Conservation (phyloP, 2,113 vertebrate genomes). For the Ellobius talpinus region DNA sequence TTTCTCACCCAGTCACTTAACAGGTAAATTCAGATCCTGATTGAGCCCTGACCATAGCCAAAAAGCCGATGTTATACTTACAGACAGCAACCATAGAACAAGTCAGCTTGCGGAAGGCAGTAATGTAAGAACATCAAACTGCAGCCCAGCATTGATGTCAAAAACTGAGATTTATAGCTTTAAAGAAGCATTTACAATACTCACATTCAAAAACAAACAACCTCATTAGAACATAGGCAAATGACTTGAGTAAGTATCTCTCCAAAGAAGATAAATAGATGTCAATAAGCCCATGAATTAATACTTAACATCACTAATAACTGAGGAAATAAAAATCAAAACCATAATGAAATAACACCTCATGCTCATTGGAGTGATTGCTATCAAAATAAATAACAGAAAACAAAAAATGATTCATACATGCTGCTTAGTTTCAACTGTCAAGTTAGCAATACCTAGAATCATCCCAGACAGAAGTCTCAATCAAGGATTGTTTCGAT, state of each 20-base stretch:
- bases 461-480: too few species aligned
- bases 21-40: background rate
- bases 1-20: background rate
- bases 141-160: background rate
- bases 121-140: background rate
- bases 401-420: background rate
- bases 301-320: background rate
- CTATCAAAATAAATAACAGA: background rate
- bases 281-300: background rate
- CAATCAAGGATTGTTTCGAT: background rate
- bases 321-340: background rate
- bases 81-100: background rate
- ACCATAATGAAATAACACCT: background rate
- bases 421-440: too few species aligned
- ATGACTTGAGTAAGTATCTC: background rate
- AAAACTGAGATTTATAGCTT: constrained; percentile 24
- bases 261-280: background rate
- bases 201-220: constrained; percentile 7
- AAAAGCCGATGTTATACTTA: background rate
- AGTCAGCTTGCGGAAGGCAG: background rate
- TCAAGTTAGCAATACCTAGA: too few species aligned
- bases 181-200: background rate
- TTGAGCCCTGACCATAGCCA: background rate
- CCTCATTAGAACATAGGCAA: background rate
- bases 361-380: background rate